Conservation (phyloP, 2,113 vertebrate species). For the Microcebus lehilahytsara region DNA sequence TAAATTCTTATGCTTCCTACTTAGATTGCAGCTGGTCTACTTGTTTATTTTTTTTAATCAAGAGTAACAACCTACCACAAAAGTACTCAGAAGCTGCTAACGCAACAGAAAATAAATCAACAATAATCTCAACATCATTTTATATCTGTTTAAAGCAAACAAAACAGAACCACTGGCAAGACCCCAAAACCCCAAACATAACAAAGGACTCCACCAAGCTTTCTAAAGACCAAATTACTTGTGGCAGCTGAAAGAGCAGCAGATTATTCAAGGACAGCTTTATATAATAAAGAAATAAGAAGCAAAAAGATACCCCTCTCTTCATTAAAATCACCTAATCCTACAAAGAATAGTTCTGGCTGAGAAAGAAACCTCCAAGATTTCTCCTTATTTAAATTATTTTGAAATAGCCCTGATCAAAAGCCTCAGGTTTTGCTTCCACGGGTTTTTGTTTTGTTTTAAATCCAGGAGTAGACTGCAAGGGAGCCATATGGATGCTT, state of each 20-base stretch:
- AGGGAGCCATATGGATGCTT: background rate
- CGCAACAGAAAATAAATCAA: slow-evolving; percentile 47
- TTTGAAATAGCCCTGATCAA: background rate
- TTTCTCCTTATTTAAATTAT: background rate
- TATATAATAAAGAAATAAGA: background rate
- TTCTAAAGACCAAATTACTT: background rate
- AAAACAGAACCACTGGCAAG: slow-evolving; percentile 14
- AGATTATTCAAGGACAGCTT: background rate
- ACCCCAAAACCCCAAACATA: background rate
- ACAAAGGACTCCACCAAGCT: background rate
- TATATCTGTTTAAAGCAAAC: slow-evolving; percentile 58
- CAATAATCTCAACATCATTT: background rate
- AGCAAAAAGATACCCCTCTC: background rate
- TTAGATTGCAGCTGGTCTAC: background rate
- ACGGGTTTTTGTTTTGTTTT: background rate
- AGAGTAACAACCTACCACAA: slow-evolving; percentile 45
- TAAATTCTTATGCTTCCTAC: background rate
- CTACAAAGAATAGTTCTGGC: background rate
- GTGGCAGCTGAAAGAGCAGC: background rate
- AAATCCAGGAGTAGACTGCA: background rate
- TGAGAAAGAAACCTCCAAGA: background rate
- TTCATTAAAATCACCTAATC: background rate
- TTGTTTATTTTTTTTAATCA: slow-evolving; percentile 50
- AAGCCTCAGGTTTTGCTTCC: background rate
- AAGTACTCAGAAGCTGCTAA: slow-evolving; percentile 59